Evolutionary conservation across 2,113 vertebrate genomes (phyloP).

Genomic region (Seriola dumerili): DNA sequence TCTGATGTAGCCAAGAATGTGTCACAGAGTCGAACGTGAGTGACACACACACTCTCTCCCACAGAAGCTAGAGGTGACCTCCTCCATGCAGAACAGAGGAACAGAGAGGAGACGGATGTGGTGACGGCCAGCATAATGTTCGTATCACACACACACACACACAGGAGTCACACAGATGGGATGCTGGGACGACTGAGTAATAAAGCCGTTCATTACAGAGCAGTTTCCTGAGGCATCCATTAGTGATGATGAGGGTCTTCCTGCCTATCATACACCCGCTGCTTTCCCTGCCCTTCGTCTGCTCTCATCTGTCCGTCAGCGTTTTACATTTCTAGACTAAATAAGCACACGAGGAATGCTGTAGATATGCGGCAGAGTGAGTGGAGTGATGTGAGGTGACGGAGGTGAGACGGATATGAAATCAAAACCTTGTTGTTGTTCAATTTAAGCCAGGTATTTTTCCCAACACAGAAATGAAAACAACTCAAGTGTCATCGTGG

Average conservation of each 20-base stretch:
- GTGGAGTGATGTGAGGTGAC: background rate
- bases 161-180: background rate
- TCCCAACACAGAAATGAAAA: background rate
- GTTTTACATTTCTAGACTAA: background rate
- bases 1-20: slow-evolving; percentile 12
- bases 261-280: slow-evolving; percentile 15
- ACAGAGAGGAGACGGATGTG: background rate
- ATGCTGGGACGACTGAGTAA: background rate
- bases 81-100: background rate
- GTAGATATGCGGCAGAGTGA: background rate
- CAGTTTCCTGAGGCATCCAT: slow-evolving; percentile 40
- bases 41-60: background rate
- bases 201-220: slow-evolving; percentile 52
- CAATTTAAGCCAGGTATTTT: background rate
- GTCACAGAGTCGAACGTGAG: slow-evolving; percentile 1
- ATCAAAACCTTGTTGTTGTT: background rate
- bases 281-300: background rate
- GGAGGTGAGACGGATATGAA: background rate
- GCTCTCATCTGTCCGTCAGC: slow-evolving; percentile 5
- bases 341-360: background rate
- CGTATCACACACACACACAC: background rate
- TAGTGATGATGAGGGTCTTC: slow-evolving; percentile 44
- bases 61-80: slow-evolving; percentile 37
- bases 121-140: slow-evolving; percentile 14
- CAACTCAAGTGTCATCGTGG: background rate